Conservation (phyloP, 2,888 invertebrate genomes). For the Priocnemis perturbator region DNA sequence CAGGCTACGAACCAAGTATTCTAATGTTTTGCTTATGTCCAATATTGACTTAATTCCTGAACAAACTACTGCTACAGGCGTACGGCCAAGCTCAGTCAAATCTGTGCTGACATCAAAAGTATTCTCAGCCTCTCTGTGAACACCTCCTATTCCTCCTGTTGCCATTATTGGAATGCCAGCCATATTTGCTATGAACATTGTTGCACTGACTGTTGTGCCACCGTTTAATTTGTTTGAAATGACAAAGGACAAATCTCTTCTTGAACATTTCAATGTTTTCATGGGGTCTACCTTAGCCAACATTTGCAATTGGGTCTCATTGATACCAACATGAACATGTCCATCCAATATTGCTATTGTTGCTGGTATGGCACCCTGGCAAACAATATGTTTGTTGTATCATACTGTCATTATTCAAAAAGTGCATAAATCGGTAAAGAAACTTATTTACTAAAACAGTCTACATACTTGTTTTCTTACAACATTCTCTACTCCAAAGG, state of each 20-base stretch:
- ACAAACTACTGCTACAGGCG: constrained; percentile 92
- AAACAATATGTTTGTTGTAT: constrained; percentile 25
- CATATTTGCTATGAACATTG: constrained; percentile 88
- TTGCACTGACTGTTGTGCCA: constrained; percentile 97
- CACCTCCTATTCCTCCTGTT: constrained; percentile 96
- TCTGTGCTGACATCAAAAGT: constrained; percentile 97
- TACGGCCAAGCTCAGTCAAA: constrained; percentile 91
- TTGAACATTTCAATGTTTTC: constrained; percentile 87
- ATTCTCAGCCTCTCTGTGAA: constrained; percentile 91
- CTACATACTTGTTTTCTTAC: constrained; percentile 78
- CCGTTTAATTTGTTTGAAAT: constrained; percentile 84
- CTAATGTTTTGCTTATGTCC: constrained; percentile 95
- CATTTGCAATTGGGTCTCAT: constrained; percentile 79
- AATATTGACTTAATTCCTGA: constrained; percentile 98
- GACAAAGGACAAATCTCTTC: constrained; percentile 89
- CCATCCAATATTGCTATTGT: constrained; percentile 94
- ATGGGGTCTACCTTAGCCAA: constrained; percentile 78
- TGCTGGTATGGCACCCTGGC: constrained; percentile 90
- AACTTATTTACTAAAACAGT: neutral
- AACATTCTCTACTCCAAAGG: constrained; percentile 86
- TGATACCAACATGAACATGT: constrained; percentile 87
- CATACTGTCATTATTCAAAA: constrained; percentile 7
- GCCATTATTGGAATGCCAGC: constrained; percentile 94
- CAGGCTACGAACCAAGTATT: constrained; percentile 85
- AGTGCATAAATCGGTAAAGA: neutral